These are phyloP conservation scores for Chelidonichthys spinosus DNA, from an alignment of 2,797 vertebrate genomes.

Conservation along the genomic window DNA sequence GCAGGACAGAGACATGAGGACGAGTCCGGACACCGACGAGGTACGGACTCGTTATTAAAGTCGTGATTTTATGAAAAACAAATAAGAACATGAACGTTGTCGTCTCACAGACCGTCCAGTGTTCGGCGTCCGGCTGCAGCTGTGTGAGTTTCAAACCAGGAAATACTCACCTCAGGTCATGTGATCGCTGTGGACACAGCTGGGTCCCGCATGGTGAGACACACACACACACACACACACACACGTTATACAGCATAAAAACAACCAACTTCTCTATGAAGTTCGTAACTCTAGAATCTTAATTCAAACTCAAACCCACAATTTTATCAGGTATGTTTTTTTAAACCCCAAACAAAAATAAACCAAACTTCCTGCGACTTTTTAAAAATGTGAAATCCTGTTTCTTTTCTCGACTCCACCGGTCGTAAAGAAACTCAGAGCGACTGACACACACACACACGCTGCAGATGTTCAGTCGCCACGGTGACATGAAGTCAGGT, in stretches of 20 bases:
- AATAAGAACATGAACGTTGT: no score
- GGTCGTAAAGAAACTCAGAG: no score
- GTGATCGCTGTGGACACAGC: constrained; percentile 93
- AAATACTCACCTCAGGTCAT: constrained; percentile 90
- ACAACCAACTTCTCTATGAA: no score
- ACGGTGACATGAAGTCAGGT: constrained; percentile 62
- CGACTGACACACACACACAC: constrained; percentile 17
- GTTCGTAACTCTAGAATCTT: no score
- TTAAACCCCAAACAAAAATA: no score
- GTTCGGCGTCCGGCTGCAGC: constrained; percentile 88
- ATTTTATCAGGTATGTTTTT: no score
- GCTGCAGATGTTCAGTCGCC: constrained; percentile 47
- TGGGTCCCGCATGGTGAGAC: constrained; percentile 94
- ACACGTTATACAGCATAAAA: background rate
- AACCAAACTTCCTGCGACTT: no score
- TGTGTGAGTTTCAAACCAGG: constrained; percentile 91
- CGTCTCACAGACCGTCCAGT: constrained; percentile 85
- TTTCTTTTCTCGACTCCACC: no score
- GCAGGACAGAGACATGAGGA: constrained; percentile 55
- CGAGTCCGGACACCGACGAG: constrained; percentile 42
- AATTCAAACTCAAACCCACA: no score
- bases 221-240: background rate
- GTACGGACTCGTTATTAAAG: constrained; percentile 3
- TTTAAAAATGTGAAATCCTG: no score
- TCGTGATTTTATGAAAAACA: background rate